Evolutionary conservation across 2,888 invertebrate genomes (phyloP), one percentile per base, ranked within the genome.

Genomic region (Polydrusus tereticollis): DNA sequence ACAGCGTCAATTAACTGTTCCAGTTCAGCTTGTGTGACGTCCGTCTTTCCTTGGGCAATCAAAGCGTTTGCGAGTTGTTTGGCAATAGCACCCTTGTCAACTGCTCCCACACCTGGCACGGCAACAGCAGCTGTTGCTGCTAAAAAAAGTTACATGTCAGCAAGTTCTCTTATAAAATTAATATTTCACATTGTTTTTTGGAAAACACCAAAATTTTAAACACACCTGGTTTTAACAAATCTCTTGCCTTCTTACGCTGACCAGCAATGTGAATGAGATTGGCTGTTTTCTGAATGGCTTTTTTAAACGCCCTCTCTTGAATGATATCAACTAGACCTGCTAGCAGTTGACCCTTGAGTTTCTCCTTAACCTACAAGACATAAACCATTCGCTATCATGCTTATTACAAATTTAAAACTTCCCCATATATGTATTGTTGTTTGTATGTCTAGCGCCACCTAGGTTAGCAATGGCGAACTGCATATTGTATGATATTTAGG

Each of bases 1-100:
- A 94, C 94, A 12, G 94, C 91, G 78, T 94, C 93, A 29, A 95
- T 92, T 0, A 95, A 87, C 75, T 92, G 91, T 78, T 94, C 93
- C 73, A 95, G 86, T 80, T 95, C 94, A 60, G 90, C 91, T 63
- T 93, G 91, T 3, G 93, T 91, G 5, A 95, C 92, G 84, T 95
- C 92, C 0, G 93, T 92, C 83, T 93, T 91, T 52, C 95, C 95
- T 84, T 94, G 93, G 16, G 91, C 89, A 8, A 94, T 87, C 43
- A 96, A 86, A 0, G 93, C 93, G 26, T 91, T 91, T 0, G 95
- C 94, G 84, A 95, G 91, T 83, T 94, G 94, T 78, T 91, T 90
- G 0, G 95, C 94, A 76, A 95, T 93, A 63, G 93, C 90, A 26
- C 91, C 90, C 78, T 94, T 92, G 82, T 95, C 94, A 69, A 94